phyloP scores from a whole-genome alignment of 2,113 vertebrate species.

The Bucco capensis region DNA sequence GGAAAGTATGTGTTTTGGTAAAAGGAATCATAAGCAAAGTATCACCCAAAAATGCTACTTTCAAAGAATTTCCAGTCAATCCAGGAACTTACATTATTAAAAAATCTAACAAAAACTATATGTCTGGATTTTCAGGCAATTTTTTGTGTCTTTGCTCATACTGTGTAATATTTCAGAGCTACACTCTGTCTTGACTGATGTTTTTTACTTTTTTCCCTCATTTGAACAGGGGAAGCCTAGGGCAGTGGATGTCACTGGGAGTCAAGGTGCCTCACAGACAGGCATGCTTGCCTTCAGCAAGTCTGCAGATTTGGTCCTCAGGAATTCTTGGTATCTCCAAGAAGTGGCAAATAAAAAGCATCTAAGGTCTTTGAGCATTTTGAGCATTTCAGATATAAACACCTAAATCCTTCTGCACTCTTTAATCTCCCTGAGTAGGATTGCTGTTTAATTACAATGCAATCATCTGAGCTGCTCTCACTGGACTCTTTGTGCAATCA shows the following conservation, averaged over 20 bases:
- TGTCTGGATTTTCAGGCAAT: background rate
- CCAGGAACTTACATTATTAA: background rate
- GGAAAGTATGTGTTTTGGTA: background rate
- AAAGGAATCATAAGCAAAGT: background rate
- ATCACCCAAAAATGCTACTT: background rate
- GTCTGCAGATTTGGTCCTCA: background rate
- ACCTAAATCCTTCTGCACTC: background rate
- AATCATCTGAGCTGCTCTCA: background rate
- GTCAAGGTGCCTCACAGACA: conserved; percentile 57
- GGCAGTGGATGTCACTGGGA: conserved; percentile 52
- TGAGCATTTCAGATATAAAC: background rate
- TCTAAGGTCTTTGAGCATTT: background rate
- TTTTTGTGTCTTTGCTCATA: background rate
- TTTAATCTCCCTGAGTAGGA: background rate
- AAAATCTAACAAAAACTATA: background rate
- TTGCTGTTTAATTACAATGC: background rate
- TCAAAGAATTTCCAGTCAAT: background rate
- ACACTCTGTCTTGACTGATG: conserved; percentile 22
- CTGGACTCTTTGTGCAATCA: background rate
- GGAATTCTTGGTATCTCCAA: conserved; percentile 13
- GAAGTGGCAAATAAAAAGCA: background rate
- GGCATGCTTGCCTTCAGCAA: conserved; percentile 49
- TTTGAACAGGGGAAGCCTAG: conserved; percentile 45
- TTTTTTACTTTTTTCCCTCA: conserved; percentile 13
- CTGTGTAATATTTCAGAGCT: conserved; percentile 4